Evolutionary conservation across 2,797 vertebrate genomes (phyloP), one percentile per base, ranked within the genome.

Genomic region (Syndactyla subalaris): DNA sequence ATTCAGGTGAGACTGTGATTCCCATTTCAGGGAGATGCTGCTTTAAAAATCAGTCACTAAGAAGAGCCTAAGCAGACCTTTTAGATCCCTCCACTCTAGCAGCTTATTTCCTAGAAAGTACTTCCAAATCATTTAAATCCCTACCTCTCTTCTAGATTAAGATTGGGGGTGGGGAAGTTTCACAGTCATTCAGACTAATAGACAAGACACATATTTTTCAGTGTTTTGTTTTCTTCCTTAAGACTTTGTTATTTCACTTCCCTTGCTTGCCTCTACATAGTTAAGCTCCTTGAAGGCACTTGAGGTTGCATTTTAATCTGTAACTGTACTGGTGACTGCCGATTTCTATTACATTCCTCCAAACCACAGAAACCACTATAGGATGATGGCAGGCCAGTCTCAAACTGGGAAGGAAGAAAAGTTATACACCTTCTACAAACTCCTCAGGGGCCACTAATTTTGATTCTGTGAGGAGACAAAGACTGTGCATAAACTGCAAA

Each of bases 51-150:
- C 46, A 70, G 46, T 62, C 43, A 49, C 30, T 59, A 36, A 24
- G 16, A 36, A 24, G 18, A 77, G 30, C 24, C 32, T 30, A 57
- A 65, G 32, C 36, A 88, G 27, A 68, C 19, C 9, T 80, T 91
- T 91, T 54, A 65, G 57, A 80, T 54, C 5, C 13, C 8, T 8
- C 81, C 39, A 49, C 23, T 39, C 39, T 11, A 29, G 34, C 46
- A 93, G 36, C 48, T 87, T 30, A 19, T 36, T 93, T 91, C 89
- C 91, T 93, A 55, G 58, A 91, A 72, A 85, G 81, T 52, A 82
- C 8, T 12, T 70, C 38, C 65, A 87, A 70, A 58, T 2, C 5
- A 62, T 32, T 23, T 36, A 67, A 79, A 80, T 68, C 65, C 22
- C 49, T 61, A n/a, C 9, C 49, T 67, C 19, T 48, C 5, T 68